Base-by-base conservation (phyloP, 2,797 vertebrate genomes). In the Melanotaenia boesemani region DNA sequence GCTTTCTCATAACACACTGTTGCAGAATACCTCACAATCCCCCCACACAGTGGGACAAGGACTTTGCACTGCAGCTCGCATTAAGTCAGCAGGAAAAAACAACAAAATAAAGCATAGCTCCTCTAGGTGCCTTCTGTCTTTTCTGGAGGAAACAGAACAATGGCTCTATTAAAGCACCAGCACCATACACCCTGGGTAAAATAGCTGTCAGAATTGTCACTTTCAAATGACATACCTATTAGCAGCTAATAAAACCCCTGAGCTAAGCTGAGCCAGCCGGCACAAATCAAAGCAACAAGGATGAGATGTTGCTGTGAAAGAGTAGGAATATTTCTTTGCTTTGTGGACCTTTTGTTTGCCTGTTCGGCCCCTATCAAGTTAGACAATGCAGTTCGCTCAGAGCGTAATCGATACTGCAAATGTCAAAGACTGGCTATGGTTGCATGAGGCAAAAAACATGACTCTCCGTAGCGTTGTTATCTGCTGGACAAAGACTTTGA, bases 161-260 rank as follows among this genome's bases (percentile, higher is more conserved):
- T 88, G 88, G 82, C 85, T 90, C 87, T 88, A 92, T 93, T 93
- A 91, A 90, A 92, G 88, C 75, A 80, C 80, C 72, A 5, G 68
- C 66, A 15, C 74, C 72, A 71, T 79, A 82, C 85, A 92, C 86
- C 87, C 90, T 79, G 82, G 83, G 86, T 91, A 80, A 88, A 92
- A 87, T 72, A 91, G 79, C 88, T 93, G 93, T 94, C 93, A 93
- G 86, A 93, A 94, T 92, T 91, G 89, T 94, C 92, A 92, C 89
- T 94, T 93, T 92, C 86, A 89, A 92, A 93, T 93, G 92, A 92
- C 93, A 91, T 90, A 92, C 89, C 92, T 93, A 92, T 94, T 93
- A 94, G 91, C 84, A 84, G 84, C 89, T 91, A 90, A 92, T 93
- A 93, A 91, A 92, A 81, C 81, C 89, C 90, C 77, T 68, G 79